Conservation (phyloP, 2,888 invertebrate species). For the Caenorhabditis wallacei region DNA sequence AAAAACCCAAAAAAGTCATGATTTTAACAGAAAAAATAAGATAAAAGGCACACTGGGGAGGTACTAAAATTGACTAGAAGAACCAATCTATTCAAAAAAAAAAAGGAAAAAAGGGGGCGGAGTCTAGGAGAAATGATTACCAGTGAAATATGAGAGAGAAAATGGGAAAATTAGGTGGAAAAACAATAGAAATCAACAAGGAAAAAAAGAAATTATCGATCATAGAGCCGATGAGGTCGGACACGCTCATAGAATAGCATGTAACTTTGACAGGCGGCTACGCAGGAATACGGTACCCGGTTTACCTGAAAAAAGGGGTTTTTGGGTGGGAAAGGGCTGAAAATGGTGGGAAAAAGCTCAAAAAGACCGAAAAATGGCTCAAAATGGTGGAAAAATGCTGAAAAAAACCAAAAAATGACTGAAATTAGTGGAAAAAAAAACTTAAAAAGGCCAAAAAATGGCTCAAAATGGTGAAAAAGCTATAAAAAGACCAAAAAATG, state of each 20-base stretch:
- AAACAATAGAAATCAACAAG: background rate
- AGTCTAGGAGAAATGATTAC: no score
- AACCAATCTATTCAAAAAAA: background rate
- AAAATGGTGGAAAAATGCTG: no score
- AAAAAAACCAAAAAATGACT: no score
- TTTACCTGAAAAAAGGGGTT: slow-evolving; percentile 67
- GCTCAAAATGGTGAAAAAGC: no score
- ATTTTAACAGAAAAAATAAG: background rate
- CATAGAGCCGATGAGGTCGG: slow-evolving; percentile 62
- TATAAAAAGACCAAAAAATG: no score
- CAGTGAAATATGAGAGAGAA: no score
- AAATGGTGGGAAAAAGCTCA: background rate
- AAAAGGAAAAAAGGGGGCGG: background rate
- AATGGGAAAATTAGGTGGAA: background rate
- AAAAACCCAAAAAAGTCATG: no score
- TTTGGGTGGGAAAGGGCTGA: background rate
- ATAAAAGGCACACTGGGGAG: background rate
- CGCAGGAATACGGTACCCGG: slow-evolving; percentile 90
- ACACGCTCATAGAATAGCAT: slow-evolving; percentile 92
- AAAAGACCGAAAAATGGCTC: no score
- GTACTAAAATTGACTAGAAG: no score
- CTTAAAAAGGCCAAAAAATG: no score
- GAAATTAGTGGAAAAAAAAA: no score
- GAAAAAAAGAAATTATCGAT: slow-evolving; percentile 13
- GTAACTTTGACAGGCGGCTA: slow-evolving; percentile 92